A percentile compares a stretch with the other conserved stretches of the same genome.
These are phyloP conservation scores for Chiloscyllium punctatum DNA, from an alignment of 2,797 vertebrate genomes.

Conservation along the genomic window DNA sequence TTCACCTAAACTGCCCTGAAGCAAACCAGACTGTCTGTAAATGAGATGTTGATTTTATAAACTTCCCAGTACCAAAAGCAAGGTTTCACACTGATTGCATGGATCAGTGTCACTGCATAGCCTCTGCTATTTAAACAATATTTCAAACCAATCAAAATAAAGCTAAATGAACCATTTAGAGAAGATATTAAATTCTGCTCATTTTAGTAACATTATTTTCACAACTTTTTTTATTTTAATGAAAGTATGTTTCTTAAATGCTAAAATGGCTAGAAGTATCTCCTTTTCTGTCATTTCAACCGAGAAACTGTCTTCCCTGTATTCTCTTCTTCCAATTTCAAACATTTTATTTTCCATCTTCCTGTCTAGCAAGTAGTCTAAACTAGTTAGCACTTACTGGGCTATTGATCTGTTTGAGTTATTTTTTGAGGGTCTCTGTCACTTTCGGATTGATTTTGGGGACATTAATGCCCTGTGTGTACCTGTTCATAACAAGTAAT, in stretches of 20 bases:
- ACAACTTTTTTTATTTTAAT: background rate
- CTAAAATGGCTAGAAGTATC: background rate
- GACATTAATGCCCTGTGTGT: background rate
- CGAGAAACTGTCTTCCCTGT: background rate
- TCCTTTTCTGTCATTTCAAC: too few relatives aligned
- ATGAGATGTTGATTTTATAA: background rate
- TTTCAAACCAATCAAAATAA: background rate
- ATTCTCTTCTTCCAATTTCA: background rate
- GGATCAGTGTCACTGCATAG: background rate
- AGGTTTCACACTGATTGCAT: background rate
- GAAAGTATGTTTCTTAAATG: background rate
- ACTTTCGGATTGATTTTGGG: background rate
- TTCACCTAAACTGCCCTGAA: background rate
- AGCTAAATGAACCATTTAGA: background rate
- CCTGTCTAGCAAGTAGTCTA: background rate
- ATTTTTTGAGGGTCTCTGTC: background rate
- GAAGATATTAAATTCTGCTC: background rate
- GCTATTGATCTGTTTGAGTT: conserved; percentile 24
- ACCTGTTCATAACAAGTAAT: background rate
- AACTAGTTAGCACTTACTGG: background rate
- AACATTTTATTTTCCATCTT: background rate
- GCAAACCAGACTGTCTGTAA: background rate
- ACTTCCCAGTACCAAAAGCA: background rate
- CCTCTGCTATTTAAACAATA: background rate
- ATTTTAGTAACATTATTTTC: background rate